These are phyloP conservation scores for Dysdera silvatica DNA, from an alignment of 1,140 invertebrate species.

Conservation along the genomic window DNA sequence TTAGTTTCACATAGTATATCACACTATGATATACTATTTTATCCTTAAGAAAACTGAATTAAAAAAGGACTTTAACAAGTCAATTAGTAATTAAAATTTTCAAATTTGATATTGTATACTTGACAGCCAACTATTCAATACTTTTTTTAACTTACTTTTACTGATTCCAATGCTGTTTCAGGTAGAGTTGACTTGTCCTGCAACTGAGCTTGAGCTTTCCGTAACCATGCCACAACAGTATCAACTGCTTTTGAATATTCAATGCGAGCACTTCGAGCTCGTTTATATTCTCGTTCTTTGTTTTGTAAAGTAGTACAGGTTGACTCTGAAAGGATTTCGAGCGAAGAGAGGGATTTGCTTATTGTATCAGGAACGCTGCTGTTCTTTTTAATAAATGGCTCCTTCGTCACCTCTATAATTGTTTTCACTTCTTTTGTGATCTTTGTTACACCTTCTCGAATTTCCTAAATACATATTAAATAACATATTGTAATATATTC, in stretches of 20 bases:
- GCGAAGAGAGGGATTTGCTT: slow-evolving; percentile 40
- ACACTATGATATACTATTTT: too few species aligned
- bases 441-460: slow-evolving; percentile 29
- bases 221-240: slow-evolving; percentile 69
- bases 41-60: too few species aligned
- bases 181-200: slow-evolving; percentile 71
- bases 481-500: background rate
- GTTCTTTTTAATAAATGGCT: slow-evolving; percentile 58
- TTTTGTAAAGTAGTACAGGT: slow-evolving; percentile 70
- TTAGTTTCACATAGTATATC: too few species aligned
- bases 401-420: slow-evolving; percentile 56
- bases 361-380: slow-evolving; percentile 65
- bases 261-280: slow-evolving; percentile 65
- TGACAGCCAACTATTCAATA: background rate
- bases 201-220: slow-evolving; percentile 68
- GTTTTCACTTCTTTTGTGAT: slow-evolving; percentile 33
- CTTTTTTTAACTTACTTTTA: slow-evolving; percentile 38
- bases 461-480: slow-evolving; percentile 24
- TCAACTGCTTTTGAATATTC: slow-evolving; percentile 73
- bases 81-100: background rate
- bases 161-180: slow-evolving; percentile 61
- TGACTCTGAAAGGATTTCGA: slow-evolving; percentile 62
- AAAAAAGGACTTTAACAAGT: too few species aligned
- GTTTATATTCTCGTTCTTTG: slow-evolving; percentile 71
- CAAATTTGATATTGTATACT: background rate